Percentiles rank a stretch among this genome's conserved stretches.
phyloP scores from a whole-genome alignment of 2,113 vertebrate genomes.

The Vulpes vulpes region DNA sequence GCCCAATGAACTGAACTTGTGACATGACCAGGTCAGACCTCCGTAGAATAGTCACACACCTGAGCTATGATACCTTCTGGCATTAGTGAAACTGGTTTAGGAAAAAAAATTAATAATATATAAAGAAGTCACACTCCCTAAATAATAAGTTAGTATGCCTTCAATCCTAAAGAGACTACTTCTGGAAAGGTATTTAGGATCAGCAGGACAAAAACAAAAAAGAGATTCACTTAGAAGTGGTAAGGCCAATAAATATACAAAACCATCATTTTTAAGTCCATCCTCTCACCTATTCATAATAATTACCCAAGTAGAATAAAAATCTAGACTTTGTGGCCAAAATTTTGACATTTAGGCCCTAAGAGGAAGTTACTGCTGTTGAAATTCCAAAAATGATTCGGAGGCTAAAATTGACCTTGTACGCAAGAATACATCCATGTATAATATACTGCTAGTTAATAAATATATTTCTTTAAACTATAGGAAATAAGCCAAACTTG shows the following conservation, averaged over 20 bases:
- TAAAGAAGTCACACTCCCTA: constrained; percentile 19
- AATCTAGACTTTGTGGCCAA: neutral
- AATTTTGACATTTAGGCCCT: constrained; percentile 47
- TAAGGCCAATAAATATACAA: constrained; percentile 9
- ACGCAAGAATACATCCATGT: neutral
- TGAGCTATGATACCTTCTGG: neutral
- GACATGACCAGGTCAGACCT: neutral
- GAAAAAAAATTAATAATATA: neutral
- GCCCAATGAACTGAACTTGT: neutral
- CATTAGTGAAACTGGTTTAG: neutral
- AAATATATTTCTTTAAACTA: constrained; percentile 43
- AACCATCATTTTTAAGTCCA: neutral
- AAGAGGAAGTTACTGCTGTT: constrained; percentile 27
- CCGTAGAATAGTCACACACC: neutral
- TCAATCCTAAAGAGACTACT: constrained; percentile 30
- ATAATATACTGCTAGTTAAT: neutral
- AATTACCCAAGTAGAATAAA: neutral
- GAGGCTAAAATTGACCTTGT: constrained; percentile 23
- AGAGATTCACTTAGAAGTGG: neutral
- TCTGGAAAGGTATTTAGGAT: constrained; percentile 10
- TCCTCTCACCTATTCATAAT: neutral
- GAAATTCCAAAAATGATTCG: constrained; percentile 50
- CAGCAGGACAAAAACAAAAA: neutral
- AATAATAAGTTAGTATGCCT: neutral
- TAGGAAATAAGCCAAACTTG: constrained; percentile 49